Evolutionary conservation across 2,797 vertebrate species (phyloP).

Genomic region (Valencia hispanica): DNA sequence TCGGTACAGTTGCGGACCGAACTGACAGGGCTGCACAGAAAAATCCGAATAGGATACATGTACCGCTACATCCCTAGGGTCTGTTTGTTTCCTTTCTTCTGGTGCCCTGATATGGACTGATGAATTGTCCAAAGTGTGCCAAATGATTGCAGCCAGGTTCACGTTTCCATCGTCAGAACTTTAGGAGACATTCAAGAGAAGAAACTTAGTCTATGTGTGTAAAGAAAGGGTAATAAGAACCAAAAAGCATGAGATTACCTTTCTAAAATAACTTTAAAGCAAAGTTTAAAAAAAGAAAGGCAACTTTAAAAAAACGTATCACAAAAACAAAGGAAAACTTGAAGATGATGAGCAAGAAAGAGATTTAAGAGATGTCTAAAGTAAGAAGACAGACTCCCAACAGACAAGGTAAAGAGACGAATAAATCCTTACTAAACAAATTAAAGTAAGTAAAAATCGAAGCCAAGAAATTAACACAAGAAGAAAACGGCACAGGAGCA

Average conservation of each 20-base stretch:
- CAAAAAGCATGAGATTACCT: neutral
- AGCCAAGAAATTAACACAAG: slow-evolving; percentile 8
- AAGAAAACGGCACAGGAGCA: slow-evolving; percentile 19
- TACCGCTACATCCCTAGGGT: no score
- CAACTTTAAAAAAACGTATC: neutral
- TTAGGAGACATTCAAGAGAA: neutral
- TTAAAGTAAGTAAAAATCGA: slow-evolving; percentile 41
- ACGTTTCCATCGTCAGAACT: neutral
- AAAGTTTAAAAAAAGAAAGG: neutral
- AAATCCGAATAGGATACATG: no score
- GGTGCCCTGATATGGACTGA: no score
- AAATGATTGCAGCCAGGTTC: neutral
- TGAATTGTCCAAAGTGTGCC: neutral
- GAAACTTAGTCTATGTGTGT: neutral
- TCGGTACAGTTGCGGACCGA: no score
- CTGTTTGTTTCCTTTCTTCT: no score
- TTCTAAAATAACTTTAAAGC: neutral
- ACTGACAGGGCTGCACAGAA: no score
- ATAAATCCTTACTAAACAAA: slow-evolving; percentile 23
- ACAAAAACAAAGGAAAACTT: neutral
- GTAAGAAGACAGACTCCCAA: slow-evolving; percentile 17
- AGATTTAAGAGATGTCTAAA: slow-evolving; percentile 1
- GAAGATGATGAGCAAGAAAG: neutral
- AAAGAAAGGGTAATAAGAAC: no score
- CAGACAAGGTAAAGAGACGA: slow-evolving; percentile 29